A percentile compares a stretch with the other conserved stretches of the same genome.
These are phyloP conservation scores for Cheiracanthium punctorium DNA, from an alignment of 2,888 invertebrate genomes.

Conservation along the genomic window DNA sequence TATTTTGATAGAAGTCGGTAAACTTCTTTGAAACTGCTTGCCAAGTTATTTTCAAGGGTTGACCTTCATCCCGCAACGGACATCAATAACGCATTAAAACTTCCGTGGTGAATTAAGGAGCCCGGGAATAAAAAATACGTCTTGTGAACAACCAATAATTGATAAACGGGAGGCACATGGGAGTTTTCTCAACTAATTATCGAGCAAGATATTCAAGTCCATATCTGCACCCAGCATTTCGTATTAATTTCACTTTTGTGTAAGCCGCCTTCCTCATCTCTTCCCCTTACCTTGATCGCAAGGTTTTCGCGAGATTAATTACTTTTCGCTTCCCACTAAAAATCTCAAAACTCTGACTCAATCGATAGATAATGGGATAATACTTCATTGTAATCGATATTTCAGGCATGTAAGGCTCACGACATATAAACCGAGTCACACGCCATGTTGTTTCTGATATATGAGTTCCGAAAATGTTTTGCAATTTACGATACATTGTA, in stretches of 20 bases:
- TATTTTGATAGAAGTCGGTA: neutral
- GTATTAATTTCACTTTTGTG: conserved; percentile 57
- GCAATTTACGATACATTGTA: too few species aligned
- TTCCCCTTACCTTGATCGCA: conserved; percentile 32
- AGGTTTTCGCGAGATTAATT: conserved; percentile 56
- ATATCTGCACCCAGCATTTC: conserved; percentile 28
- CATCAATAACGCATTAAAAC: conserved; percentile 67
- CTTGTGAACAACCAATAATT: conserved; percentile 40
- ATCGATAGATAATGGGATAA: conserved; percentile 68
- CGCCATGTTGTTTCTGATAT: too few species aligned
- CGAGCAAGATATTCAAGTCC: conserved; percentile 46
- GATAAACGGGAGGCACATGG: conserved; percentile 35
- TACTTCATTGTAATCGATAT: conserved; percentile 68
- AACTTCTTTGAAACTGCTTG: neutral
- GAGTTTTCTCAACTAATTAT: conserved; percentile 60
- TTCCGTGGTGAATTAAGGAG: conserved; percentile 31
- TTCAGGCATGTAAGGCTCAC: neutral
- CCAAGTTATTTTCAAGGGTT: neutral
- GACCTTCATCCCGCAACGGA: conserved; percentile 11
- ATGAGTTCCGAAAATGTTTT: too few species aligned
- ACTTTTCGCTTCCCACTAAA: conserved; percentile 36
- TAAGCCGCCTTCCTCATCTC: neutral
- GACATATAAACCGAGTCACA: too few species aligned
- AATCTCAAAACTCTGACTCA: conserved; percentile 59
- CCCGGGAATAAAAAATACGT: conserved; percentile 12